Conservation (phyloP, 2,888 invertebrate species). For the Troglohyphantes excavatus region DNA sequence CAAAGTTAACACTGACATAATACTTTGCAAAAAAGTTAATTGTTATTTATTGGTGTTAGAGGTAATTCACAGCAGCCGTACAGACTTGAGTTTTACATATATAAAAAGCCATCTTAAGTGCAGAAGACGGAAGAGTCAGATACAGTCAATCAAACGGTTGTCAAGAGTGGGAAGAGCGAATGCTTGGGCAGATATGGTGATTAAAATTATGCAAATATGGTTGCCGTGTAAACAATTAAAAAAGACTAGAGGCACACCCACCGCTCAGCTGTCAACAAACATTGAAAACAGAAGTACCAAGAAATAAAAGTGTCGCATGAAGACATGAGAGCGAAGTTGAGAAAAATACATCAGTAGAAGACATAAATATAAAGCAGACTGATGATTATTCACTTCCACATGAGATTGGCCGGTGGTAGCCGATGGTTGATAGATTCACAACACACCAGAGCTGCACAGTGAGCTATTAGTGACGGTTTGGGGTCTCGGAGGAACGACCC, state of each 20-base stretch:
- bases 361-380: too few relatives aligned
- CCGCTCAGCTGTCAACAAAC: conserved; percentile 61
- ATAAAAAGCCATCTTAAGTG: neutral
- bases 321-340: conserved; percentile 24
- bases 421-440: too few relatives aligned
- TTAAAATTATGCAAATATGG: neutral
- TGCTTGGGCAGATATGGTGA: neutral
- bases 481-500: too few relatives aligned
- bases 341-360: neutral
- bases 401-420: too few relatives aligned
- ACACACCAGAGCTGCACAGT: too few relatives aligned
- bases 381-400: too few relatives aligned
- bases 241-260: conserved; percentile 56
- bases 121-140: neutral
- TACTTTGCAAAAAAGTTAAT: neutral
- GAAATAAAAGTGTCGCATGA: conserved; percentile 48
- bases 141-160: neutral
- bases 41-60: neutral
- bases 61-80: neutral
- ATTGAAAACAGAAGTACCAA: conserved; percentile 19
- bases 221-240: neutral
- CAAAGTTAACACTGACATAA: neutral
- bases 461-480: too few relatives aligned
- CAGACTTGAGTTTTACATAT: neutral
- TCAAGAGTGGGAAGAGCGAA: neutral